Conservation (phyloP, 2,113 vertebrate species). For the Gambusia affinis region DNA sequence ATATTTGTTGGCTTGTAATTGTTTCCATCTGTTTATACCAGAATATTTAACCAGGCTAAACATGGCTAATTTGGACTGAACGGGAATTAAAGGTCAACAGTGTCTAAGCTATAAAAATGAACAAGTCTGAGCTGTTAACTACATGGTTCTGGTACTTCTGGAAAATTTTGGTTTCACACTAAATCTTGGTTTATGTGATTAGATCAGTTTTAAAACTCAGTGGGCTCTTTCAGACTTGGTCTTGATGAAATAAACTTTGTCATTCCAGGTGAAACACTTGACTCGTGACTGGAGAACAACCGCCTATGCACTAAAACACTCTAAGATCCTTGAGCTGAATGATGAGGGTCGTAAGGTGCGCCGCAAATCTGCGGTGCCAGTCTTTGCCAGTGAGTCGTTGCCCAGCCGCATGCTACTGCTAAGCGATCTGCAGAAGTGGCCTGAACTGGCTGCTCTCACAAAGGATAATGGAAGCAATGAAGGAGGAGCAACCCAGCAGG, state of each 20-base stretch:
- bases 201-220: background rate
- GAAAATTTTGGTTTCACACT: too few relatives aligned
- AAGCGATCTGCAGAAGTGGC: conserved; percentile 86
- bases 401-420: conserved; percentile 95
- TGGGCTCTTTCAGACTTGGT: background rate
- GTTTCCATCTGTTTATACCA: conserved; percentile 22
- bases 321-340: conserved; percentile 87
- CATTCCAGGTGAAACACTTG: conserved; percentile 91
- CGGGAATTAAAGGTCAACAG: background rate
- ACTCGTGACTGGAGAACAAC: conserved; percentile 97
- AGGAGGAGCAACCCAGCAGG: conserved; percentile 80
- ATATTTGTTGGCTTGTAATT: conserved; percentile 12
- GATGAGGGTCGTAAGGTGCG: conserved; percentile 92
- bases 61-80: background rate
- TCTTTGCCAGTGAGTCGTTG: conserved; percentile 92
- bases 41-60: conserved; percentile 4
- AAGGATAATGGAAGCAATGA: conserved; percentile 71
- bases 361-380: conserved; percentile 86
- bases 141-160: too few relatives aligned
- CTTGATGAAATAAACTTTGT: conserved; percentile 30
- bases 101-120: background rate
- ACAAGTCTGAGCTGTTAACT: background rate
- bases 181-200: background rate
- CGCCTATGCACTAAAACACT: conserved; percentile 90
- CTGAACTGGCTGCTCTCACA: conserved; percentile 78